phyloP scores from a whole-genome alignment of 2,797 vertebrate genomes.

The Pempheris klunzingeri region DNA sequence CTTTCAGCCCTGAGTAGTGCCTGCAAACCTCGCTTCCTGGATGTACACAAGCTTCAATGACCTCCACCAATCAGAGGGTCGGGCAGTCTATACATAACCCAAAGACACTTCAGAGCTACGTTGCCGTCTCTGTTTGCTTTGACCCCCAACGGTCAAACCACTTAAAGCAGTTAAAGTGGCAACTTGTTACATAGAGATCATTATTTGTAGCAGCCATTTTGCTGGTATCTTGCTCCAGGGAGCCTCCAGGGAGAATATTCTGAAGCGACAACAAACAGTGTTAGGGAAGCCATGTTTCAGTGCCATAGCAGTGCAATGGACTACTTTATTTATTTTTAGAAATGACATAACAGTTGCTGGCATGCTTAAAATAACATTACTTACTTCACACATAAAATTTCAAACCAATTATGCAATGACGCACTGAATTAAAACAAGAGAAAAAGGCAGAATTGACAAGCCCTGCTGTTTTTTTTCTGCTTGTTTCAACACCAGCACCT shows the following conservation, averaged over 20 bases:
- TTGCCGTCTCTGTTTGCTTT: neutral
- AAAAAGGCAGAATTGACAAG: neutral
- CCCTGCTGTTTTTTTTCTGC: neutral
- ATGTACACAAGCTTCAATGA: neutral
- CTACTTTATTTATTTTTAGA: conserved; percentile 17
- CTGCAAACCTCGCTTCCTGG: neutral
- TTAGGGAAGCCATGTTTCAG: neutral
- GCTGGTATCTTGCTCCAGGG: conserved; percentile 2
- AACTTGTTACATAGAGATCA: neutral
- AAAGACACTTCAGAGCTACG: neutral
- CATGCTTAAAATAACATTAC: neutral
- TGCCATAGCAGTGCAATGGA: neutral
- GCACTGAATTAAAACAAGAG: neutral
- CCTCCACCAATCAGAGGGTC: neutral
- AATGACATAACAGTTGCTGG: neutral
- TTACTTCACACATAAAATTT: conserved; percentile 3
- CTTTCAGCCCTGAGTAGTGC: neutral
- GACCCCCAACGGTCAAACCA: neutral
- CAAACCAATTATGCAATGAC: conserved; percentile 16
- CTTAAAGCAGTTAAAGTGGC: neutral
- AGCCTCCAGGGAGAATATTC: neutral
- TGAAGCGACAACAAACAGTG: neutral
- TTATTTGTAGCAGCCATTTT: neutral
- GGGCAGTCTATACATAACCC: neutral
- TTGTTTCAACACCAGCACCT: conserved; percentile 10